Evolutionary conservation across 53 echinoderm and acorn worm species (phyloP).

Genomic region (Luidia sarsii): DNA sequence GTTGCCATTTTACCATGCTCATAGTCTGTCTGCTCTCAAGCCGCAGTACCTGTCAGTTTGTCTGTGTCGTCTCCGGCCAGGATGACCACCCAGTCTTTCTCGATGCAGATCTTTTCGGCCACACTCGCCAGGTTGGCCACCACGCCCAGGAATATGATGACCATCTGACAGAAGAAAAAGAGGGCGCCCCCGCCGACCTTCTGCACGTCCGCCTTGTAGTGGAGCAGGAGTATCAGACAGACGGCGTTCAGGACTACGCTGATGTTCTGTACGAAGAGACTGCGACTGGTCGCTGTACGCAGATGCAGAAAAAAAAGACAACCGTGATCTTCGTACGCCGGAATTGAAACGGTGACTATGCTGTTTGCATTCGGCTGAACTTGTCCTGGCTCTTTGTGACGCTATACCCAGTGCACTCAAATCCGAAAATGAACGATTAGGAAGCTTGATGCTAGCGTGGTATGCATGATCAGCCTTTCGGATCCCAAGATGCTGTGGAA

Average conservation of each 20-base stretch:
- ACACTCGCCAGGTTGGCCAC: slow-evolving; percentile 78
- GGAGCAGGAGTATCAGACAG: slow-evolving; percentile 59
- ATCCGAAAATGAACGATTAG: no score
- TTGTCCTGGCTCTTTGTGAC: no score
- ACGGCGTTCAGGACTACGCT: slow-evolving; percentile 77
- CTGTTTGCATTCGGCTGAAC: no score
- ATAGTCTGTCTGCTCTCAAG: no score
- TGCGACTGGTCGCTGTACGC: slow-evolving; percentile 61
- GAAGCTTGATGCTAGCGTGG: no score
- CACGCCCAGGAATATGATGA: slow-evolving; percentile 78
- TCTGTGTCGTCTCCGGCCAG: slow-evolving; percentile 73
- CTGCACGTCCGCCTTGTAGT: slow-evolving; percentile 34
- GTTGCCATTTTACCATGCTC: no score
- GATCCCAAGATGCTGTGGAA: no score
- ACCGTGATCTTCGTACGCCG: no score
- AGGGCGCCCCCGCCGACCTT: slow-evolving; percentile 49
- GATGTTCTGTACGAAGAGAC: slow-evolving; percentile 77
- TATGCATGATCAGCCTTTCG: no score
- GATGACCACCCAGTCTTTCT: slow-evolving; percentile 98
- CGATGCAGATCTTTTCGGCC: slow-evolving; percentile 84
- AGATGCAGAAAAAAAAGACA: background rate
- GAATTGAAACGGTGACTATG: no score
- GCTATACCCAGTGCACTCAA: no score
- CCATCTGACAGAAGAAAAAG: slow-evolving; percentile 52
- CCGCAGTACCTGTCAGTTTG: slow-evolving; percentile 72